Evolutionary conservation across 1,140 invertebrate species (phyloP).

Genomic region (Pemphigus obesinymphae): DNA sequence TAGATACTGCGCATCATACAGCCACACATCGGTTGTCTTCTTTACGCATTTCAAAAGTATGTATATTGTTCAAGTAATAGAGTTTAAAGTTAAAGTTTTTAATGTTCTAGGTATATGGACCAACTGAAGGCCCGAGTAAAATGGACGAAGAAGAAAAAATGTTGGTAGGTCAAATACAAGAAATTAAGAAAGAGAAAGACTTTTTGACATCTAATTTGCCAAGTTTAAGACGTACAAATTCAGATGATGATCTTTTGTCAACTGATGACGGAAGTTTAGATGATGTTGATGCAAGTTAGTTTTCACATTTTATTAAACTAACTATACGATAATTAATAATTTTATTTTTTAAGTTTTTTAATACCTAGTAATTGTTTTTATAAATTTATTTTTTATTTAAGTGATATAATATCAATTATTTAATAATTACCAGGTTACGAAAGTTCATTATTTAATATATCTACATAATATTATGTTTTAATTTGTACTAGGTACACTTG

Average conservation of each 20-base stretch:
- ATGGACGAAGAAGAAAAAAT: conserved; percentile 63
- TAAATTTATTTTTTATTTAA: no score
- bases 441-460: neutral
- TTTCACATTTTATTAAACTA: neutral
- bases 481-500: neutral
- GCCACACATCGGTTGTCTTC: conserved; percentile 68
- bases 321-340: neutral
- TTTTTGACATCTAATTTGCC: conserved; percentile 74
- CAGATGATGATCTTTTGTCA: conserved; percentile 76
- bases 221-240: conserved; percentile 69
- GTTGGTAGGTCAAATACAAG: conserved; percentile 67
- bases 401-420: no score
- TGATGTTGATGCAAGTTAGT: conserved; percentile 50
- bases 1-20: conserved; percentile 76
- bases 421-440: no score
- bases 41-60: conserved; percentile 67
- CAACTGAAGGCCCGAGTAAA: conserved; percentile 56
- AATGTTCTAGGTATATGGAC: conserved; percentile 44
- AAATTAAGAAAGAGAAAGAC: conserved; percentile 74
- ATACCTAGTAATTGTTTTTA: no score
- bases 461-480: neutral
- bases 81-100: neutral
- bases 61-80: neutral
- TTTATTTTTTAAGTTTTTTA: no score
- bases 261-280: conserved; percentile 62